Percentiles rank a stretch among this genome's conserved stretches.
Conservation (phyloP, 2,888 invertebrate species). For the Serripes groenlandicus region DNA sequence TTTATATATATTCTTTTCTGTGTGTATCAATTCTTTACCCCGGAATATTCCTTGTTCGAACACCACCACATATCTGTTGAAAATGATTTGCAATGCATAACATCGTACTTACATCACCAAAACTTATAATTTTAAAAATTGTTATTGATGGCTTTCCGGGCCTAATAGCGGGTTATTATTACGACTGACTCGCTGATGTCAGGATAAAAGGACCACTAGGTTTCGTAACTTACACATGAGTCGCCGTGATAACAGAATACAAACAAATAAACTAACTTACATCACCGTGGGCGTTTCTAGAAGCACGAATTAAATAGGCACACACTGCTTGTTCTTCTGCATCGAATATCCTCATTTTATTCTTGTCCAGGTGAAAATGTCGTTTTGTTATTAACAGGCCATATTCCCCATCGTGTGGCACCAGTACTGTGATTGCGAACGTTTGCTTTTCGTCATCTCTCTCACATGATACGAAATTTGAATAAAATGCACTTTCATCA, state of each 20-base stretch:
- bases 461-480: constrained; percentile 6
- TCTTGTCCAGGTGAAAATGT: constrained; percentile 3
- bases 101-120: too few species aligned
- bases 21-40: too few species aligned
- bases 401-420: constrained; percentile 58
- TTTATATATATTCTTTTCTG: too few species aligned
- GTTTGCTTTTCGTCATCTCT: constrained; percentile 25
- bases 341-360: constrained; percentile 10
- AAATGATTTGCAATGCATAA: too few species aligned
- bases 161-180: too few species aligned
- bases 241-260: neutral
- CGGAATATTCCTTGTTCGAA: too few species aligned
- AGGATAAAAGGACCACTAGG: neutral
- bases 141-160: neutral
- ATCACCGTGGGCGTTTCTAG: constrained; percentile 26
- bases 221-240: neutral
- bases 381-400: constrained; percentile 44
- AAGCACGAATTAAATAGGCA: constrained; percentile 47
- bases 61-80: too few species aligned
- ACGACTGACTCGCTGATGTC: too few species aligned
- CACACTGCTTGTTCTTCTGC: constrained; percentile 20
- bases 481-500: constrained; percentile 27
- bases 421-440: constrained; percentile 23
- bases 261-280: too few species aligned
- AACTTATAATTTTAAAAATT: neutral